A percentile compares a stretch with the other conserved stretches of the same genome.
phyloP scores from a whole-genome alignment of 2,888 invertebrate genomes.

The Calameuta filiformis region DNA sequence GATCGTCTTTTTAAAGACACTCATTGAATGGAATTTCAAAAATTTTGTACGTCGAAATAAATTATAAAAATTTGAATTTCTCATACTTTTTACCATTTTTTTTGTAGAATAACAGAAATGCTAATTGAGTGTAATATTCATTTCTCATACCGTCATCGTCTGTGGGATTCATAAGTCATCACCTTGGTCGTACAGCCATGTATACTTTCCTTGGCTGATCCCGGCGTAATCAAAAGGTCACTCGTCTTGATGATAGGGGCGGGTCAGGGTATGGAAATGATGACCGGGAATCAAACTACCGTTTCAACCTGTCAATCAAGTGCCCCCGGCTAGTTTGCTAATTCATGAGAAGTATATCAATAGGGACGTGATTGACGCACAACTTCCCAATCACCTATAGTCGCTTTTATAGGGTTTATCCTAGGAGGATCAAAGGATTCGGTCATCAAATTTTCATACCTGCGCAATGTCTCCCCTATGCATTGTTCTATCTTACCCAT shows the following conservation, averaged over 20 bases:
- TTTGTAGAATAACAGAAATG: not conserved
- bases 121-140: not conserved
- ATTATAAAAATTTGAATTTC: not conserved
- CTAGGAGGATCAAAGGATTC: constrained; percentile 5
- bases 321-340: not conserved
- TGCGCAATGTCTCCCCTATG: not conserved
- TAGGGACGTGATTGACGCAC: constrained; percentile 1
- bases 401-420: not conserved
- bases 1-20: not conserved
- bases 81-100: not conserved
- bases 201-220: not conserved
- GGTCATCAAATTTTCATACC: not conserved
- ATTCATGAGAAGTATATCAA: not conserved
- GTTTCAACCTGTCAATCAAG: constrained; percentile 41
- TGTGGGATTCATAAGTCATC: not conserved
- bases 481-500: not conserved
- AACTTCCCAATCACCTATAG: not conserved
- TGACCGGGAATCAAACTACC: constrained; percentile 35
- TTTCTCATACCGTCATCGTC: not conserved
- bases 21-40: not conserved
- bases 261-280: constrained; percentile 29
- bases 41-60: not conserved
- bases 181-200: not conserved
- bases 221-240: not conserved
- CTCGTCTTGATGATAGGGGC: not conserved